Percentiles rank a stretch among this genome's conserved stretches.
Conservation (phyloP, 1,140 invertebrate genomes). For the Reticulitermes speratus region DNA sequence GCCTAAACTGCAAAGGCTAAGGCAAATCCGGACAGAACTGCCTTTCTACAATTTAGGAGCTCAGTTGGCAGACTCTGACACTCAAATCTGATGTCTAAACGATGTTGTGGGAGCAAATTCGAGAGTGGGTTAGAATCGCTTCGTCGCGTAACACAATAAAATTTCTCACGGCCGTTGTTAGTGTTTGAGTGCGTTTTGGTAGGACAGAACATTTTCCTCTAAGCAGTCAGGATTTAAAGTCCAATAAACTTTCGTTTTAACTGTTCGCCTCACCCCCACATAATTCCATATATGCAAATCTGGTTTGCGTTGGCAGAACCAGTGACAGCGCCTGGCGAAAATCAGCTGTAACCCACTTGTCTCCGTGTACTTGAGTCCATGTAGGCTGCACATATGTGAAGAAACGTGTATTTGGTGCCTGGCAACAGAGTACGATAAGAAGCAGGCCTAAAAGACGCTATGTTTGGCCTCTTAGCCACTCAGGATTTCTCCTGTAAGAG, state of each 20-base stretch:
- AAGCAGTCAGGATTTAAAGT: background rate
- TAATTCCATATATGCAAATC: background rate
- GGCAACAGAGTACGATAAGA: background rate
- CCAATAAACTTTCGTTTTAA: background rate
- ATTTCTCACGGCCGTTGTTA: background rate
- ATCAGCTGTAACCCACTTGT: background rate
- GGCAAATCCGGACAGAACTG: no score
- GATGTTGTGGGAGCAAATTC: background rate
- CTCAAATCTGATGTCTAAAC: no score
- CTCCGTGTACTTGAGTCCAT: background rate
- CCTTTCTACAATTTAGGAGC: no score
- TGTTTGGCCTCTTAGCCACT: no score
- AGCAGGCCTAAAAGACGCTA: no score
- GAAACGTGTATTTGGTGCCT: background rate
- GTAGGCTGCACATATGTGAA: background rate
- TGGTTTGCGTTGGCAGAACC: slow-evolving; percentile 9
- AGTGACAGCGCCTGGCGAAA: background rate
- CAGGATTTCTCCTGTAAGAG: no score
- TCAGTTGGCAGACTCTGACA: no score
- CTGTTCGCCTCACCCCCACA: background rate
- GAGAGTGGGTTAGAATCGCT: background rate
- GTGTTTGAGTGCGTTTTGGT: background rate
- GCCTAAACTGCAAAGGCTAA: no score
- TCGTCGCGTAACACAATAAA: background rate
- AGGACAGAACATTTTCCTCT: background rate